A percentile compares a stretch with the other conserved stretches of the same genome.
Evolutionary conservation across 2,888 invertebrate species (phyloP).

Genomic region (Xestia rhomboidea): DNA sequence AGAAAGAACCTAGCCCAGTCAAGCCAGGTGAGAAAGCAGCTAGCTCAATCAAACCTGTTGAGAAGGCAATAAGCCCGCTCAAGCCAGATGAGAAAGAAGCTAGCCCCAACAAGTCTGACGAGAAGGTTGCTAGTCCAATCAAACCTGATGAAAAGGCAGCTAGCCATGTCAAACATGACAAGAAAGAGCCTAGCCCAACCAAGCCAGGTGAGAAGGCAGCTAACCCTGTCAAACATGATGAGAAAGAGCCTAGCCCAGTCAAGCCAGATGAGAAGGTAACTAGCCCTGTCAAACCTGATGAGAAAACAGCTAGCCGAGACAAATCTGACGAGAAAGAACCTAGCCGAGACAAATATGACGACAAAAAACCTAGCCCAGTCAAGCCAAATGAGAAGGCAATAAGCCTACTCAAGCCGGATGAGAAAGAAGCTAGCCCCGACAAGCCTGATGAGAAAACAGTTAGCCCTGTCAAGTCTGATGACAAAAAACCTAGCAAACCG

Average conservation of each 20-base stretch:
- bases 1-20: neutral
- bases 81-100: neutral
- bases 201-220: neutral
- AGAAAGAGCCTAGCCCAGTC: neutral
- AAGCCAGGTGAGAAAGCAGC: neutral
- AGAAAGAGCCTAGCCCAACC: neutral
- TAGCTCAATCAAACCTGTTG: neutral
- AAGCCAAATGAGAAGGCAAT: neutral
- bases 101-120: neutral
- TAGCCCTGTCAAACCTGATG: neutral
- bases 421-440: neutral
- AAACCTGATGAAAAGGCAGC: neutral
- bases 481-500: conserved; percentile 19
- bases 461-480: neutral
- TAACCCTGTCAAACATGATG: neutral
- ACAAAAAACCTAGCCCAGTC: neutral
- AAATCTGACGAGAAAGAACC: neutral
- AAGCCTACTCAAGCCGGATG: conserved; percentile 4
- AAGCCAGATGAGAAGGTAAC: neutral
- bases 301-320: neutral
- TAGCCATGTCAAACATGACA: too few species aligned
- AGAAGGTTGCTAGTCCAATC: neutral
- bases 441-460: neutral
- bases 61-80: rapidly evolving
- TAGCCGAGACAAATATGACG: neutral